phyloP scores from a whole-genome alignment of 2,113 vertebrate species.

The Arizona elegans region DNA sequence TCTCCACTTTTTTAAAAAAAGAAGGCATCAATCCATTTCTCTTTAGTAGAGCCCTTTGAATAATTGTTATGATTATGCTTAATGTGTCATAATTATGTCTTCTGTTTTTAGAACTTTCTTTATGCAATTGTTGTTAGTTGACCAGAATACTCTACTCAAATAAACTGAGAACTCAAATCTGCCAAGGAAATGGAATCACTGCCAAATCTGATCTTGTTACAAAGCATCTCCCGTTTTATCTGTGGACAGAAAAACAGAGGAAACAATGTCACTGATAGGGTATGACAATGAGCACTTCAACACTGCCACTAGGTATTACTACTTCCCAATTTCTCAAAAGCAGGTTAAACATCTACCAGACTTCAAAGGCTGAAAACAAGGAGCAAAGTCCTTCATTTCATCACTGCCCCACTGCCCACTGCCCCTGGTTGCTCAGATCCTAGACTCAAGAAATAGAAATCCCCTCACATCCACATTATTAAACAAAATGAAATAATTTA shows the following conservation, averaged over 20 bases:
- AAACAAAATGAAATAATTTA: not conserved
- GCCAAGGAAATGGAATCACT: not conserved
- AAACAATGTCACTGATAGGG: not conserved
- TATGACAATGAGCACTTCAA: not conserved
- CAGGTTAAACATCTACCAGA: not conserved
- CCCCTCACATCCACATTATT: not conserved
- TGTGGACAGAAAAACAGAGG: not conserved
- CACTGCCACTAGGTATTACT: not conserved
- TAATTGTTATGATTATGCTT: not conserved
- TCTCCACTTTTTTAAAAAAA: not conserved
- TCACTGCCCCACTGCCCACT: not conserved
- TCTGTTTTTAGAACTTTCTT: not conserved
- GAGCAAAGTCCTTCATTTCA: not conserved
- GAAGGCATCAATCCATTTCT: not conserved
- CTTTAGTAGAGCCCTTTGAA: not conserved
- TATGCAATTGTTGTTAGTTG: not conserved
- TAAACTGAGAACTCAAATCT: not conserved
- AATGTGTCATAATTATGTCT: not conserved
- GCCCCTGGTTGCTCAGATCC: not conserved
- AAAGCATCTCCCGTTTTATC: not conserved
- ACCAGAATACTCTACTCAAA: not conserved
- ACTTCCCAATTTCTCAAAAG: not conserved
- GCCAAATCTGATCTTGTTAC: not conserved
- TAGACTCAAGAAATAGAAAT: not conserved
- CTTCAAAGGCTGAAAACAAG: not conserved